Conservation (phyloP, 2,797 vertebrate genomes). For the Enteromius argenteus region DNA sequence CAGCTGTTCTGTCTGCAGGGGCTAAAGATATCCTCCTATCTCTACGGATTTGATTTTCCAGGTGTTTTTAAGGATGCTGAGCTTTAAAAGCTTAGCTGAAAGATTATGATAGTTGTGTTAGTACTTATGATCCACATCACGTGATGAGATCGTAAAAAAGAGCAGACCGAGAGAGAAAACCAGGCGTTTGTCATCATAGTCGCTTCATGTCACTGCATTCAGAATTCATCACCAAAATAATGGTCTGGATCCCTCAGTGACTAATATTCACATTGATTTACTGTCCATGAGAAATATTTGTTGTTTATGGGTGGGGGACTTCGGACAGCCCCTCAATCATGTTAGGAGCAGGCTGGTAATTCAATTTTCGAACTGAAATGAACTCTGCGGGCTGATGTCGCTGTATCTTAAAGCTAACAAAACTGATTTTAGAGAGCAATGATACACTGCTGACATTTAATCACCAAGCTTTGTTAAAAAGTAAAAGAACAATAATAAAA, state of each 20-base stretch:
- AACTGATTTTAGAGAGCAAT: neutral
- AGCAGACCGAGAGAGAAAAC: constrained; percentile 34
- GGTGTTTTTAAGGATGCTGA: constrained; percentile 8
- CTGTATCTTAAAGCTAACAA: neutral
- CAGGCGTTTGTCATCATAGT: constrained; percentile 50
- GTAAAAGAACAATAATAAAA: neutral
- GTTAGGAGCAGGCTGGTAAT: constrained; percentile 24
- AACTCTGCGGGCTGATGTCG: neutral
- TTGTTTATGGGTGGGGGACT: constrained; percentile 66
- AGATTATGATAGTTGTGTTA: constrained; percentile 19
- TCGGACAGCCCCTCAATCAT: constrained; percentile 58
- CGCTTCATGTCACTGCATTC: constrained; percentile 36
- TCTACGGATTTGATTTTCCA: constrained; percentile 27
- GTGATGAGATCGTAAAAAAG: neutral
- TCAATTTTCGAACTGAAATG: constrained; percentile 20
- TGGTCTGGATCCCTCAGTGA: constrained; percentile 71
- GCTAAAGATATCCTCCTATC: constrained; percentile 46
- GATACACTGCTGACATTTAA: neutral
- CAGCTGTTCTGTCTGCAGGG: constrained; percentile 52
- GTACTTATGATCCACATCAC: constrained; percentile 53
- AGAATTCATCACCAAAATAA: constrained; percentile 58
- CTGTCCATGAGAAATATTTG: constrained; percentile 74
- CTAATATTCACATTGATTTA: constrained; percentile 72
- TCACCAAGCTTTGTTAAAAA: neutral
- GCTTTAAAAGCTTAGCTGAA: constrained; percentile 38